A percentile compares a stretch with the other conserved stretches of the same genome.
Conservation (phyloP, 2,113 vertebrate species). For the Cyprinus carpio region DNA sequence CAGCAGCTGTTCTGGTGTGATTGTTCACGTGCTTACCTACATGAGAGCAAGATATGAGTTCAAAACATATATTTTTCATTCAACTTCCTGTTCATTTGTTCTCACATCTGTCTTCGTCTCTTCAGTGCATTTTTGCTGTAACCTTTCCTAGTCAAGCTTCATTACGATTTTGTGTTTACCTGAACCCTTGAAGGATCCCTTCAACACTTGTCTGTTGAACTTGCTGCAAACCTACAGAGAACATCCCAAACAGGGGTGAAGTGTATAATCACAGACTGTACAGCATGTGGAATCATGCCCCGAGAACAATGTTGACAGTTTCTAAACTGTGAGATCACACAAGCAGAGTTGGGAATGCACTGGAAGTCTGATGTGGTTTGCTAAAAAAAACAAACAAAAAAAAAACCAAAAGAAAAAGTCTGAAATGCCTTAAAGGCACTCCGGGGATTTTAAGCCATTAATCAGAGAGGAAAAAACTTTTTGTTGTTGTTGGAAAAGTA, state of each 20-base stretch:
- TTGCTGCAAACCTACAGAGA: conserved; percentile 41
- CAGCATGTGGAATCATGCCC: conserved; percentile 58
- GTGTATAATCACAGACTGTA: conserved; percentile 53
- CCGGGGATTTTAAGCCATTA: background rate
- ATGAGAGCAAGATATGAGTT: background rate
- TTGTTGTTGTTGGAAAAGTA: background rate
- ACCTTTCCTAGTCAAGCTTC: conserved; percentile 7
- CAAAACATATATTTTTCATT: background rate
- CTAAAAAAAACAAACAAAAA: background rate
- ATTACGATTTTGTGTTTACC: conserved; percentile 20
- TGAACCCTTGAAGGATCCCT: conserved; percentile 31
- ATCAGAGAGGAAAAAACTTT: background rate
- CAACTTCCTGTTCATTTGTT: background rate
- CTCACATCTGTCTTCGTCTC: background rate
- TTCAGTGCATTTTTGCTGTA: conserved; percentile 23
- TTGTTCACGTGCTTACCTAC: background rate
- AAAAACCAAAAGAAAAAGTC: too few relatives aligned
- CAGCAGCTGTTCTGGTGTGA: background rate
- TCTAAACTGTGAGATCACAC: conserved; percentile 44
- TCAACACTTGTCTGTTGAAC: conserved; percentile 48
- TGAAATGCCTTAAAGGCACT: background rate
- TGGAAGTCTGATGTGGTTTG: conserved; percentile 34
- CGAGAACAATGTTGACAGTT: conserved; percentile 52
- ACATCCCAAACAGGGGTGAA: conserved; percentile 48
- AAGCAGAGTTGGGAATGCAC: conserved; percentile 38